Base-by-base conservation (phyloP, 2,888 invertebrate species). In the Belgica antarctica region DNA sequence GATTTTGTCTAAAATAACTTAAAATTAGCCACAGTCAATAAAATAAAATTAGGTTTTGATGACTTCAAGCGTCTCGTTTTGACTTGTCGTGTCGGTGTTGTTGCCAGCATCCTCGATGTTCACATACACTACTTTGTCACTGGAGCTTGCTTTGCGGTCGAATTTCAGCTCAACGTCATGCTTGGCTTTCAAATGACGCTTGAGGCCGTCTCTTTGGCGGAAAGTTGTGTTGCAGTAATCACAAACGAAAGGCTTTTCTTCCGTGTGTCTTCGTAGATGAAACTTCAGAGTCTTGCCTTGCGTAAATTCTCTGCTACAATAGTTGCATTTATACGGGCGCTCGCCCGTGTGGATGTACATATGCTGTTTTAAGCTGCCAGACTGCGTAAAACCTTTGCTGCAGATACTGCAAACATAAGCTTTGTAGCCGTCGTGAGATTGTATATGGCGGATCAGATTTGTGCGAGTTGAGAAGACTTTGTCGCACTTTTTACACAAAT, bases 401-500 rank as follows among this genome's bases (percentile, higher is more conserved):
- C 78, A 78, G 19, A 75, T 72, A 1, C 63, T 72, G 63, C 78
- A 78, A 57, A 75, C 73, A 72, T 74, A 76, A 0, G 76, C 76
- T 65, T 76, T 76, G 3, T 74, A 74, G 1, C 77, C 77, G 28
- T 75, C 76, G 62, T 78, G 78, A 10, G 76, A 75, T 61, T 73
- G 72, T 75, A 76, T 75, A 70, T 78, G 78, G 0, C 78, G 74
- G 69, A 76, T 77, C 5, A 77, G 73, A 74, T 78, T 78, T 0
- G 77, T 77, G 73, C 76, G 77, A 0, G 77, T 77, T 71, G 76
- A 77, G 46, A 77, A 78, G 71, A 77, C 77, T 10, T 77, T 76
- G 57, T 76, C 75, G 57, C 78, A 78, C 62, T 76, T 75, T 1
- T 73, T 73, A 65, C 78, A 78, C 8, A 74, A 73, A 61, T 74